These are phyloP conservation scores for Dasypolia templi DNA, from an alignment of 2,888 invertebrate species.

Conservation along the genomic window DNA sequence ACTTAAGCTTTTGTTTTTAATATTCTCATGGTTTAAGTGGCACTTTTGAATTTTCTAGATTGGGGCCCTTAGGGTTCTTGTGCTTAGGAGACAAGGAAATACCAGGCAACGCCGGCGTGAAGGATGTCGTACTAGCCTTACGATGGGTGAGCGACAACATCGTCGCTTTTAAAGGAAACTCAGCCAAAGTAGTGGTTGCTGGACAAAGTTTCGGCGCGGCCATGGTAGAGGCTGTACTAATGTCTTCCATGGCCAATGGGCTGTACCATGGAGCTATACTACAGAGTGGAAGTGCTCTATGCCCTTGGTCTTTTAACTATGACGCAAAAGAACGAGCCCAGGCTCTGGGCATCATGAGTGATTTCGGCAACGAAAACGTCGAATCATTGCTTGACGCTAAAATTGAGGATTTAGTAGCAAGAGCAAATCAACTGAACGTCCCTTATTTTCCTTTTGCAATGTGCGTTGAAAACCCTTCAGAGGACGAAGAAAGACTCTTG, in stretches of 20 bases:
- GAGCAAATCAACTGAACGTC: constrained; percentile 72
- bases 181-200: constrained; percentile 79
- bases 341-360: constrained; percentile 67
- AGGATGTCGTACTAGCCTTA: constrained; percentile 82
- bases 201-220: constrained; percentile 86
- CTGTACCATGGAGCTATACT: constrained; percentile 83
- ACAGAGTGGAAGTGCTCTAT: constrained; percentile 83
- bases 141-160: constrained; percentile 87
- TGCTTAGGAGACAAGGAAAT: constrained; percentile 79
- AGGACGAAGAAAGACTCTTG: constrained; percentile 79
- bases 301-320: constrained; percentile 85
- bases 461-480: constrained; percentile 79
- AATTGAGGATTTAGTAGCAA: constrained; percentile 71
- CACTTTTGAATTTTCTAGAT: constrained; percentile 69
- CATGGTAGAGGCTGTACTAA: constrained; percentile 79
- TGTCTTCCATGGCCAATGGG: constrained; percentile 77
- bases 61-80: constrained; percentile 82
- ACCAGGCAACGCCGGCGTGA: constrained; percentile 84
- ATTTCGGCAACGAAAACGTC: constrained; percentile 60
- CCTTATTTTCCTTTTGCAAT: constrained; percentile 84
- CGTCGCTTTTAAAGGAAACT: constrained; percentile 84
- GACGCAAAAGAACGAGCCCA: constrained; percentile 79
- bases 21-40: background rate
- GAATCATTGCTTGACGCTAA: constrained; percentile 67
- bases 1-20: background rate